These are phyloP conservation scores for Sylvilagus floridanus DNA, from an alignment of 2,797 vertebrate species.

Conservation along the genomic window DNA sequence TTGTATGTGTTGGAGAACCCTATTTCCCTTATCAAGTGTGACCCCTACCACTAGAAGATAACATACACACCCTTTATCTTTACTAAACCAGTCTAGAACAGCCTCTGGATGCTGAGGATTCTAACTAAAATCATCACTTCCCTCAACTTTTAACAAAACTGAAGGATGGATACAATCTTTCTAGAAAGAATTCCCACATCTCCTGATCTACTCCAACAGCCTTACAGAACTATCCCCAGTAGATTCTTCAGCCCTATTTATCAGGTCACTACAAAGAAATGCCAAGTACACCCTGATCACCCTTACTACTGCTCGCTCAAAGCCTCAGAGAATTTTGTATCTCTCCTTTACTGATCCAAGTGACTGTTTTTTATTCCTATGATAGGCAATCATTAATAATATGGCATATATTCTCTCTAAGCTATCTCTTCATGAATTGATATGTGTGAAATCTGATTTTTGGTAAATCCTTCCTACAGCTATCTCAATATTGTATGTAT, in stretches of 20 bases:
- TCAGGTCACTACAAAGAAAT: background rate
- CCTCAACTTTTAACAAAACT: background rate
- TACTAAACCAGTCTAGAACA: background rate
- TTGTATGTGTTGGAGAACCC: background rate
- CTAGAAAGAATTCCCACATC: background rate
- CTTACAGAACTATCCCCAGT: background rate
- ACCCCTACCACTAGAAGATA: background rate
- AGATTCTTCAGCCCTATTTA: background rate
- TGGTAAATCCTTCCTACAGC: background rate
- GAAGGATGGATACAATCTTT: background rate
- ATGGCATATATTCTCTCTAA: background rate
- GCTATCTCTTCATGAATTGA: background rate
- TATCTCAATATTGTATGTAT: background rate
- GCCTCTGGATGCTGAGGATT: background rate
- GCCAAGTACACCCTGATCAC: background rate
- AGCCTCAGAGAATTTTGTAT: background rate
- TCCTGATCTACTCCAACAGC: background rate
- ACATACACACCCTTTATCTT: background rate
- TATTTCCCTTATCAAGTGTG: background rate
- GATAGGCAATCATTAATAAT: background rate
- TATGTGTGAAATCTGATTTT: background rate
- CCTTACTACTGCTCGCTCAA: background rate
- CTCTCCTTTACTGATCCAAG: background rate
- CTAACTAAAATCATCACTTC: background rate
- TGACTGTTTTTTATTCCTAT: background rate